These are phyloP conservation scores for Podabrus alpinus DNA, from an alignment of 2,888 invertebrate species.

Conservation along the genomic window DNA sequence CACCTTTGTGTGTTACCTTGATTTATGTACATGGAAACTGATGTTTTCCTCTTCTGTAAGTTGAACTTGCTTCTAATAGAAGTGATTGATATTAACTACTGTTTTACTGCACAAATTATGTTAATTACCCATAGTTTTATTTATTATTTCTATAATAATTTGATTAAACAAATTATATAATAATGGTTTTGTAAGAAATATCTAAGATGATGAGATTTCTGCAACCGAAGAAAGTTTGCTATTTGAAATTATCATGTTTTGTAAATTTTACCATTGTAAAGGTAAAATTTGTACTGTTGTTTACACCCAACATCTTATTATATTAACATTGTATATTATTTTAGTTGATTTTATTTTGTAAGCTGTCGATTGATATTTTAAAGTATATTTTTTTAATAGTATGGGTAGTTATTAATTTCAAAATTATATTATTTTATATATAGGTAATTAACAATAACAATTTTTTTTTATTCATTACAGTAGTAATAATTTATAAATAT, in stretches of 20 bases:
- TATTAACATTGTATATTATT: not conserved
- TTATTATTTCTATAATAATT: not conserved
- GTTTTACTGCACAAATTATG: not conserved
- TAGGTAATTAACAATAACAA: not conserved
- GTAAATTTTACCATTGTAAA: not conserved
- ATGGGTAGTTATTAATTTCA: not conserved
- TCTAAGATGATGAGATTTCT: not conserved
- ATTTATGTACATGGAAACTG: no score
- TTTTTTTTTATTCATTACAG: not conserved
- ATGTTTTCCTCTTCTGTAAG: not conserved
- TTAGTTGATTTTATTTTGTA: not conserved
- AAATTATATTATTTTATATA: not conserved
- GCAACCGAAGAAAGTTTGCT: not conserved
- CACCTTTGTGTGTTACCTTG: no score
- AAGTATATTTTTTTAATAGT: not conserved
- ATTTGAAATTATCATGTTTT: not conserved
- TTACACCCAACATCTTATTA: not conserved
- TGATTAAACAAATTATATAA: not conserved
- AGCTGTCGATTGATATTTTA: not conserved
- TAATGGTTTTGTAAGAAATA: not conserved
- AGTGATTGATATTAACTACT: not conserved
- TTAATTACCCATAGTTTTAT: not conserved
- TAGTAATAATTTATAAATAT: not conserved
- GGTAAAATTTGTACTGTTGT: not conserved
- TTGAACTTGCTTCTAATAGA: not conserved